phyloP scores from a whole-genome alignment of 37 sponge, comb jelly and placozoan genomes.

The Agelas oroides region DNA sequence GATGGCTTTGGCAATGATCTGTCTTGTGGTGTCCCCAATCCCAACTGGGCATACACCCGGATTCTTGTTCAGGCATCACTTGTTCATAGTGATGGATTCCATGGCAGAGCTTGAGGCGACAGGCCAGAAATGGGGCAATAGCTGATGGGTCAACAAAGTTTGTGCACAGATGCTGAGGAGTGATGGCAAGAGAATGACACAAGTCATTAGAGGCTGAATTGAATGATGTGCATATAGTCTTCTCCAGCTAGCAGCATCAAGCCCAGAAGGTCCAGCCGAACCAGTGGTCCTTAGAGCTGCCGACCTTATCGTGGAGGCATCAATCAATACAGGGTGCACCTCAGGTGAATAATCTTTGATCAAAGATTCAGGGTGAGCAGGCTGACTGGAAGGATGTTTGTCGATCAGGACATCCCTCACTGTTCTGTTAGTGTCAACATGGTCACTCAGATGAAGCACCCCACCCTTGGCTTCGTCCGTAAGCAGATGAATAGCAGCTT shows the following conservation, averaged over 20 bases:
- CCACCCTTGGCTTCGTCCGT: too few relatives aligned
- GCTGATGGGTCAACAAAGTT: background rate
- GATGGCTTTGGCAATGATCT: too few relatives aligned
- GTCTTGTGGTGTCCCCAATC: too few relatives aligned
- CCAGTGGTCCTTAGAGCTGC: too few relatives aligned
- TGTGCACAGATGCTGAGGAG: background rate
- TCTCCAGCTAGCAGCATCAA: too few relatives aligned
- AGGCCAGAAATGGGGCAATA: conserved; percentile 1
- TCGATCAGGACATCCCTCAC: background rate
- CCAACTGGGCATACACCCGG: too few relatives aligned
- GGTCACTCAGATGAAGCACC: background rate
- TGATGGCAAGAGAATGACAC: background rate
- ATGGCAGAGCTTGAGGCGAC: too few relatives aligned
- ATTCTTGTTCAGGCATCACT: too few relatives aligned
- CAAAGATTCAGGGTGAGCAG: background rate
- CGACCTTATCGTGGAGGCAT: too few relatives aligned
- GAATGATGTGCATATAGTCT: conserved; percentile 12
- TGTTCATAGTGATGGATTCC: too few relatives aligned
- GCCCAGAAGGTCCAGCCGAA: too few relatives aligned
- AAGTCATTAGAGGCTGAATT: background rate
- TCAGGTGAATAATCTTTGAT: background rate
- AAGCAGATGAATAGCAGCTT: too few relatives aligned
- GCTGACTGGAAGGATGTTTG: background rate
- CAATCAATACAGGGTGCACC: background rate
- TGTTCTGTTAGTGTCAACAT: background rate